A percentile compares a stretch with the other conserved stretches of the same genome.
Conservation (phyloP, 2,888 invertebrate species). For the Metopia argyrocephala region DNA sequence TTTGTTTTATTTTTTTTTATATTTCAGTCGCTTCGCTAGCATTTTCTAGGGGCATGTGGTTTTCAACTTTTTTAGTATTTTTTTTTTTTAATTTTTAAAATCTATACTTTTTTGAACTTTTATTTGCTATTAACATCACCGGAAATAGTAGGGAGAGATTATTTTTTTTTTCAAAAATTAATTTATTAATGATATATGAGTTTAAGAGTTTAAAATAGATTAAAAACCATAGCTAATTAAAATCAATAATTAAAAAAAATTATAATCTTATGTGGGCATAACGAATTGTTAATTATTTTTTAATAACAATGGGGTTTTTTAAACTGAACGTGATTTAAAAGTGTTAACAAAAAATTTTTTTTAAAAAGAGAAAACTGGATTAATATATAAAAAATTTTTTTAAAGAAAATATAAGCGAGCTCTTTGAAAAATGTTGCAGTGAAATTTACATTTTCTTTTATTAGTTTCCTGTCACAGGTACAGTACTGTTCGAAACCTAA, state of each 20-base stretch:
- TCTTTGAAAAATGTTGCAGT: too few relatives aligned
- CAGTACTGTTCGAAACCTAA: too few relatives aligned
- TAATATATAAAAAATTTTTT: too few relatives aligned
- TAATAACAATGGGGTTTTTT: too few relatives aligned
- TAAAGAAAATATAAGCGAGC: too few relatives aligned
- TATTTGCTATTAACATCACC: constrained; percentile 42
- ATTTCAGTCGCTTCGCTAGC: constrained; percentile 8
- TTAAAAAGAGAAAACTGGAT: too few relatives aligned
- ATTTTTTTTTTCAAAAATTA: not conserved
- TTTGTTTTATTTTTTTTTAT: constrained; percentile 27
- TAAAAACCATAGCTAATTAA: not conserved
- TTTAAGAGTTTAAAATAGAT: not conserved
- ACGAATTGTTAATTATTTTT: too few relatives aligned
- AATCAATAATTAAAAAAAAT: not conserved
- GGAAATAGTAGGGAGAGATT: constrained; percentile 21
- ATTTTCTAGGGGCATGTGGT: not conserved
- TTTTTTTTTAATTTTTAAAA: not conserved
- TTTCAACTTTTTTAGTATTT: not conserved
- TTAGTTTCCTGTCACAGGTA: too few relatives aligned
- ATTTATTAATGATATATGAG: not conserved
- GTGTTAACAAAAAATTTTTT: too few relatives aligned
- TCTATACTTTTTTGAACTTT: not conserved
- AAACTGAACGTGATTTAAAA: too few relatives aligned
- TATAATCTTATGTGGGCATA: too few relatives aligned
- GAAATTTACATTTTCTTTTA: too few relatives aligned